Evolutionary conservation across 2,797 vertebrate species (phyloP).

Genomic region (Myioborus miniatus): DNA sequence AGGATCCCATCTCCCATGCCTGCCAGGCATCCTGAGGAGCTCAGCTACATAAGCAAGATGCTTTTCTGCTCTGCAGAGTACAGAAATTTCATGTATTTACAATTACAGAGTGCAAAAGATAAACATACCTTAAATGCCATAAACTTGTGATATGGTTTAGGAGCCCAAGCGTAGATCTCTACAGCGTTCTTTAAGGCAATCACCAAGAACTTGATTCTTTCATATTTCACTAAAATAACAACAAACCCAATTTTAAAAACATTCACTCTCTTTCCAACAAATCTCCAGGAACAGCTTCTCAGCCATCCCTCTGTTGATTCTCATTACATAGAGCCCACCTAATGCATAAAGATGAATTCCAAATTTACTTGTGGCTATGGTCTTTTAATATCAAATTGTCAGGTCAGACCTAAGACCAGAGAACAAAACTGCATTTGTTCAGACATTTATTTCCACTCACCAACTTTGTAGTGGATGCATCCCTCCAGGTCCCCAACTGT

Average conservation of each 20-base stretch:
- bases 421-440: neutral
- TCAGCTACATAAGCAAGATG: neutral
- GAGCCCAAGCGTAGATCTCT: conserved; percentile 99
- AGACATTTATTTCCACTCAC: conserved; percentile 74
- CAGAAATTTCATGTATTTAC: neutral
- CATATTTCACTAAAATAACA: conserved; percentile 91
- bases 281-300: neutral
- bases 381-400: neutral
- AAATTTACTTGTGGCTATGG: neutral
- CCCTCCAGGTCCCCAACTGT: conserved; percentile 96
- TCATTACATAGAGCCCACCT: neutral
- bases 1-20: neutral
- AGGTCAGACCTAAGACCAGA: neutral
- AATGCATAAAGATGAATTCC: neutral
- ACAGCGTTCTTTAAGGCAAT: conserved; percentile 97
- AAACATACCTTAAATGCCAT: conserved; percentile 97
- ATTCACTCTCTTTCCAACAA: neutral
- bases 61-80: neutral
- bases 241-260: neutral
- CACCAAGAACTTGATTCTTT: conserved; percentile 98
- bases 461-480: conserved; percentile 98
- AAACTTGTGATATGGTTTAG: conserved; percentile 99
- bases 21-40: neutral
- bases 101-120: neutral
- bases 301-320: neutral